Evolutionary conservation across 2,888 invertebrate species (phyloP), one percentile per base, ranked within the genome.

Genomic region (Kuschelorhynchus macadamiae): DNA sequence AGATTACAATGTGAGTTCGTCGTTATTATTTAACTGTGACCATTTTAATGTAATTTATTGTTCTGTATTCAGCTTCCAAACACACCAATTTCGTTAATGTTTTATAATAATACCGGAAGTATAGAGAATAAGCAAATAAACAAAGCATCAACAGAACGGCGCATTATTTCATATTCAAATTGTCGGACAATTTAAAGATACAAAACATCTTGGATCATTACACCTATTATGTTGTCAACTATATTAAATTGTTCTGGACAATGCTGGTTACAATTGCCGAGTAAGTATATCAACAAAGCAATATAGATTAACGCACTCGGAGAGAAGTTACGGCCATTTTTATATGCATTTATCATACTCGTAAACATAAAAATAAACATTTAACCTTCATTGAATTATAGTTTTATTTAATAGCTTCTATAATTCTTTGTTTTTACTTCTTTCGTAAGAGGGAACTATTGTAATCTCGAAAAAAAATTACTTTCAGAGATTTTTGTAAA

Each of bases 251-350:
- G 64, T 50, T 63, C 64, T 68, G 57, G 57, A 53, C 63, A 62
- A 63, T 57, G 57, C 52, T 59, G 63, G 67, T 67, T 67, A 50
- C 67, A 67, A 67, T 67, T 67, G 44, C 33, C 36, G 14, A 20
- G 33, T 67, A 62, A 67, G 62, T 67, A 53, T 67, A 56, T 67
- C 67, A 68, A 68, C 68, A 68, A 68, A 68, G 52, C 67, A 67
- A 67, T 67, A 62, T 60, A 61, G 4, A 55, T 33, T 60, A 67
- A 67, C 8, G 39, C n/a, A 33, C 12, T 33, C 12, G 12, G 12
- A 33, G 1, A 33, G 4, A n/a, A n/a, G n/a, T n/a, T n/a, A n/a
- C n/a, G n/a, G n/a, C n/a, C n/a, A n/a, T n/a, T n/a, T n/a, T n/a
- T n/a, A n/a, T n/a, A n/a, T n/a, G n/a, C n/a, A n/a, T n/a, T n/a